Evolutionary conservation across 1,140 invertebrate genomes (phyloP), one percentile per base, ranked within the genome.

Genomic region (Drosophila subobscura): DNA sequence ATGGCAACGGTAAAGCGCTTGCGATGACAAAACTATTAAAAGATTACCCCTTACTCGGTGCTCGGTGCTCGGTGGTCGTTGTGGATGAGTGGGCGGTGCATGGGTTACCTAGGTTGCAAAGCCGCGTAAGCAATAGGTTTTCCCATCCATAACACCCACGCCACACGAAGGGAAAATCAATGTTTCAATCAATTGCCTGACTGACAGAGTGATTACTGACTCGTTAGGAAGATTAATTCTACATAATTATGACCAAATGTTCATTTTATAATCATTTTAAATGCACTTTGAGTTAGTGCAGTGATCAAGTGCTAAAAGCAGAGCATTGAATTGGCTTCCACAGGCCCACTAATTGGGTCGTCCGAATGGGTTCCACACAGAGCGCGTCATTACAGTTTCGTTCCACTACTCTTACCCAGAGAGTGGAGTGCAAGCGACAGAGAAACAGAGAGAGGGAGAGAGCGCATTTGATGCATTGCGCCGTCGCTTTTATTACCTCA

Each of bases 1-100:
- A 46, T 46, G 29, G 46, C 59, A 22, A 51, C 27, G 53, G 33
- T 33, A 74, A 72, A 75, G 16, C 49, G 64, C 76, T 61, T 57
- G 52, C 66, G 50, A 56, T 65, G 66, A 60, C 75, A 70, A 64
- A 79, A 79, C 77, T 79, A 79, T 79, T 74, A 79, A 78, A 78
- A 72, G 68, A 56, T 37, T 44, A 47, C 6, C 22, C 29, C 60
- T 27, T 42, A 46, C 5, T 10, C 29, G n/a, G 22, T 8, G 8
- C n/a, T 20, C 25, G 22, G 10, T n/a, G 10, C 4, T 42, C 14
- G 5, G 22, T 20, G 16, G 16, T 20, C 16, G 16, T 20, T 20
- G n/a, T 10, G 40, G 29, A n/a, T 51, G 55, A n/a, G 33, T 37
- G 66, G 37, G 40, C 25, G 58, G 25, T 54, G 50, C 46, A 50